Evolutionary conservation across 2,113 vertebrate species (phyloP).

Genomic region (Zootoca vivipara): DNA sequence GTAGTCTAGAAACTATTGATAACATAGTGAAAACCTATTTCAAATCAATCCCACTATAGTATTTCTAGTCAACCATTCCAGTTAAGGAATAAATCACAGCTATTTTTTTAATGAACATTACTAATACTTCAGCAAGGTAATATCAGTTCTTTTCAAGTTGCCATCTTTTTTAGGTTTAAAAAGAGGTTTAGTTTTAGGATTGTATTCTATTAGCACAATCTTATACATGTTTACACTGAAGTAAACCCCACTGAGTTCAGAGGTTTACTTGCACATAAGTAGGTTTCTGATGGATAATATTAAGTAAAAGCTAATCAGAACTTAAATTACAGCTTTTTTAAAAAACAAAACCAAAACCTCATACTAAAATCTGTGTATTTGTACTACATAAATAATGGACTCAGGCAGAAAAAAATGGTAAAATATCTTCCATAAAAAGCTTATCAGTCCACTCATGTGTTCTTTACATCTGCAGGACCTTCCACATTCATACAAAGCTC

Average conservation of each 20-base stretch:
- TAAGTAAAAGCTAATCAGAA: background rate
- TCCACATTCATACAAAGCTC: background rate
- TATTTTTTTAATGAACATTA: background rate
- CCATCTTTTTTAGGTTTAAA: background rate
- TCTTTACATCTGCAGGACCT: background rate
- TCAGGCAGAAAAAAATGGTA: background rate
- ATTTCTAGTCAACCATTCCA: background rate
- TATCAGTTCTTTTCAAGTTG: background rate
- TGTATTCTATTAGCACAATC: too few species aligned
- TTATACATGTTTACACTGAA: too few species aligned
- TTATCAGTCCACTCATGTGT: background rate
- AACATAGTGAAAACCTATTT: background rate
- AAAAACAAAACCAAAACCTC: too few species aligned
- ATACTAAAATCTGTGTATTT: background rate
- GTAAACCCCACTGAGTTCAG: too few species aligned
- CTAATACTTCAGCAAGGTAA: background rate
- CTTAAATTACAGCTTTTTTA: too few species aligned
- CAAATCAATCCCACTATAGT: background rate
- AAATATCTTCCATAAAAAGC: background rate
- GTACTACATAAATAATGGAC: background rate
- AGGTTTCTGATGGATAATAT: background rate
- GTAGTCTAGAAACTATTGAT: background rate
- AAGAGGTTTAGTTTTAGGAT: background rate
- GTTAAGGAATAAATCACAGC: background rate
- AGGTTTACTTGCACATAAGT: too few species aligned